A percentile compares a stretch with the other conserved stretches of the same genome.
phyloP scores from a whole-genome alignment of 2,888 invertebrate genomes.

The Drosophila anomalata region DNA sequence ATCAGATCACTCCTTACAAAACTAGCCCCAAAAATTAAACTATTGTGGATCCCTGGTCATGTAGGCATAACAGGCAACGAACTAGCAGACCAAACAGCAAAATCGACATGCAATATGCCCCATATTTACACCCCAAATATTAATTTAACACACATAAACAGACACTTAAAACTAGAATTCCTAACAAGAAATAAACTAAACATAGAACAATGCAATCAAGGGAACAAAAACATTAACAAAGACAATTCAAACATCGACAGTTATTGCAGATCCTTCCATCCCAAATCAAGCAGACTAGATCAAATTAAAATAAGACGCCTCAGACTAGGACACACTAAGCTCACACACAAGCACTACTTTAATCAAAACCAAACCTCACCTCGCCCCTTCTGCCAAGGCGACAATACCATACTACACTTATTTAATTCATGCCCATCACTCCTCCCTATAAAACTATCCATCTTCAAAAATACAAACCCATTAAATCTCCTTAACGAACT shows the following conservation, averaged over 20 bases:
- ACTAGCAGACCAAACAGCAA: no score
- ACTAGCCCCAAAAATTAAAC: no score
- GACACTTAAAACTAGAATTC: no score
- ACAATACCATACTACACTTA: background rate
- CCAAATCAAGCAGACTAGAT: background rate
- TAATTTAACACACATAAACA: slow-evolving; percentile 2
- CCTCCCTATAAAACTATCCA: background rate
- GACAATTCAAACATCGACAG: no score
- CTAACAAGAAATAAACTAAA: background rate
- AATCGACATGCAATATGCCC: background rate
- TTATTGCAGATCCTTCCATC: no score
- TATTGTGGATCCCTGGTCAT: no score
- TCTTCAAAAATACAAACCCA: background rate
- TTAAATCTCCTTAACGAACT: background rate
- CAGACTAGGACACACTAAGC: background rate
- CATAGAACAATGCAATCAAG: background rate
- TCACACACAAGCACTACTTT: slow-evolving; percentile 1
- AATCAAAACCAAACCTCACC: slow-evolving; percentile 3
- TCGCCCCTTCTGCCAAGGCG: slow-evolving; percentile 2
- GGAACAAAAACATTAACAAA: no score
- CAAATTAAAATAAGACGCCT: background rate
- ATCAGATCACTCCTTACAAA: no score
- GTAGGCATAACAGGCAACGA: no score
- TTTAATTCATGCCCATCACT: background rate
- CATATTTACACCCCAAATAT: slow-evolving; percentile 1